Evolutionary conservation across 2,888 invertebrate genomes (phyloP).

Genomic region (Monopis laevigella): DNA sequence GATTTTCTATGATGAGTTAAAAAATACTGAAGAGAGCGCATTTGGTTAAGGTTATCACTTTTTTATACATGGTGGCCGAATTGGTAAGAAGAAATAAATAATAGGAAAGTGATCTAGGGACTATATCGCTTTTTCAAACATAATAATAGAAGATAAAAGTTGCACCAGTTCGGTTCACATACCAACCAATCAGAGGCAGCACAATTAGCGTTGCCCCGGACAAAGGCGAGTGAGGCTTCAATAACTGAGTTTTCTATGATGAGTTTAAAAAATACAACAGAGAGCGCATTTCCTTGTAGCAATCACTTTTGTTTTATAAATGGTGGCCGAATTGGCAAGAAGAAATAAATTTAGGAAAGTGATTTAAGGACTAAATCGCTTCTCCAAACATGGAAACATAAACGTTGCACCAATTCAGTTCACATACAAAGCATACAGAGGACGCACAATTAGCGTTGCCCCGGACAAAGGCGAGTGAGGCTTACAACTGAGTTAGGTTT

Average conservation of each 20-base stretch:
- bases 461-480: constrained; percentile 5
- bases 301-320: too few relatives aligned
- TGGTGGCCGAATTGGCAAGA: too few relatives aligned
- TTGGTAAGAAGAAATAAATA: too few relatives aligned
- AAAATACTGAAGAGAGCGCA: too few relatives aligned
- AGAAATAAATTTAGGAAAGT: too few relatives aligned
- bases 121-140: background rate
- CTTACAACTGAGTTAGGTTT: constrained; percentile 2
- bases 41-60: too few relatives aligned
- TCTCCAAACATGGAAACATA: background rate
- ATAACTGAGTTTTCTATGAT: constrained; percentile 6
- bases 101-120: too few relatives aligned
- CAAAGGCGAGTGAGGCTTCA: constrained; percentile 4
- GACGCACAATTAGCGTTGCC: constrained; percentile 2
- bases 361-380: too few relatives aligned
- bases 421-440: constrained; percentile 2
- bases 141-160: background rate
- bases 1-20: constrained; percentile 2
- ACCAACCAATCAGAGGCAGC: constrained; percentile 3
- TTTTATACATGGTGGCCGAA: too few relatives aligned
- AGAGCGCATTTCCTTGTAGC: too few relatives aligned
- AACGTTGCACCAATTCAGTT: constrained; percentile 3
- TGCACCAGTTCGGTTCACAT: constrained; percentile 2
- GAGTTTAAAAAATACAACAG: too few relatives aligned
- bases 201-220: constrained; percentile 8